Percentiles rank a stretch among this genome's conserved stretches.
These are phyloP conservation scores for Drosophila teissieri DNA, from an alignment of 1,140 invertebrate genomes.

Conservation along the genomic window DNA sequence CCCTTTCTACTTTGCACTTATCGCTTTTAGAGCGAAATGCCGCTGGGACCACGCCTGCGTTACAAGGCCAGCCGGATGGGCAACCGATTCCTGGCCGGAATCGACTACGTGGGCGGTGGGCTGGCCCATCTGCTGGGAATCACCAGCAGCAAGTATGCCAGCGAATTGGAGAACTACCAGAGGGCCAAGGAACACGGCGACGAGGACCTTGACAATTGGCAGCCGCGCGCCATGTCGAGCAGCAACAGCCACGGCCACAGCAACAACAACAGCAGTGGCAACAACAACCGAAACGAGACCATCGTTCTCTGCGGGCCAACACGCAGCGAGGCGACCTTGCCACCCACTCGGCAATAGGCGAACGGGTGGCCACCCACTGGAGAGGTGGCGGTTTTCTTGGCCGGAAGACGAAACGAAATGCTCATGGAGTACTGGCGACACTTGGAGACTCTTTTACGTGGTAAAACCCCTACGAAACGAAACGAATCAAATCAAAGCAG, in stretches of 20 bases:
- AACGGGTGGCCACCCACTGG: neutral
- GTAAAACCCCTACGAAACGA: slow-evolving; percentile 2
- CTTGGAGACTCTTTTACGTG: slow-evolving; percentile 20
- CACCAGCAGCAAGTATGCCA: slow-evolving; percentile 95
- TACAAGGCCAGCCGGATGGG: slow-evolving; percentile 88
- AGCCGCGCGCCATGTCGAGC: slow-evolving; percentile 12
- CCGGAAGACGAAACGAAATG: neutral
- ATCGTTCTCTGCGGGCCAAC: slow-evolving; percentile 59
- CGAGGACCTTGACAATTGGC: slow-evolving; percentile 85
- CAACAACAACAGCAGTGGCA: slow-evolving; percentile 25
- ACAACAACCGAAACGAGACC: slow-evolving; percentile 22
- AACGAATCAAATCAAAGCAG: slow-evolving; percentile 4
- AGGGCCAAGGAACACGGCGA: slow-evolving; percentile 78
- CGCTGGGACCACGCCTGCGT: slow-evolving; percentile 90
- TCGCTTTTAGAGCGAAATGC: slow-evolving; percentile 78
- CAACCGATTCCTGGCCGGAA: slow-evolving; percentile 88
- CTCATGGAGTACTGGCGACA: slow-evolving; percentile 25
- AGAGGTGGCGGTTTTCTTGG: slow-evolving; percentile 4
- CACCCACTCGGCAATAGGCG: slow-evolving; percentile 47
- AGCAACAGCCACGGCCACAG: slow-evolving; percentile 13
- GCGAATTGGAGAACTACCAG: slow-evolving; percentile 93
- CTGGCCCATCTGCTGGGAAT: slow-evolving; percentile 95
- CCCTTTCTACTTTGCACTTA: too few species aligned
- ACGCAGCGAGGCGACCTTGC: slow-evolving; percentile 31
- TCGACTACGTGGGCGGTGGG: slow-evolving; percentile 93